These are phyloP conservation scores for Balanococcus diminutus DNA, from an alignment of 2,888 invertebrate genomes.

Conservation along the genomic window DNA sequence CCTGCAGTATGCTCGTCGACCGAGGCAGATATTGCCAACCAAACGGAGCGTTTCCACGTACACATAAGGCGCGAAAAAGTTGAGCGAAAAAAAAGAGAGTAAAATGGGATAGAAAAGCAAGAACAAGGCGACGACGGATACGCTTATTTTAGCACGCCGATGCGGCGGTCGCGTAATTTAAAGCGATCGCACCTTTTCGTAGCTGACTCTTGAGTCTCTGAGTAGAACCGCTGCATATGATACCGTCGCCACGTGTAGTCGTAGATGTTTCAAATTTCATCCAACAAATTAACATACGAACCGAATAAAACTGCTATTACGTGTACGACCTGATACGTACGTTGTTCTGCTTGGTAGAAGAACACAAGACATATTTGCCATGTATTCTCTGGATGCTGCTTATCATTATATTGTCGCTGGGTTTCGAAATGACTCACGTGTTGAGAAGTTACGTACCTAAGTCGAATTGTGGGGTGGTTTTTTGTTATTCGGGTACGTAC, in stretches of 20 bases:
- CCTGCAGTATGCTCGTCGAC: too few relatives aligned
- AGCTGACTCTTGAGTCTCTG: too few relatives aligned
- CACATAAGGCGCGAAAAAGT: neutral
- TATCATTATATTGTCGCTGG: neutral
- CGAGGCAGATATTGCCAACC: too few relatives aligned
- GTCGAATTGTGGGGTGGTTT: neutral
- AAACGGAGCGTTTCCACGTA: neutral
- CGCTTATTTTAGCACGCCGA: too few relatives aligned
- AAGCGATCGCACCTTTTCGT: neutral
- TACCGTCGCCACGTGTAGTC: too few relatives aligned
- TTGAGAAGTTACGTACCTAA: neutral
- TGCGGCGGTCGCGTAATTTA: neutral
- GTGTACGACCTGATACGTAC: neutral
- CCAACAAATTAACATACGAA: neutral
- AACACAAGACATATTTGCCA: neutral
- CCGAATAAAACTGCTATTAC: neutral
- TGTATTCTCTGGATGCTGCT: constrained; percentile 1
- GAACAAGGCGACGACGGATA: neutral
- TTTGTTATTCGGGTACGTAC: too few relatives aligned
- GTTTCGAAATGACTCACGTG: neutral
- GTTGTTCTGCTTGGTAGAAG: too few relatives aligned
- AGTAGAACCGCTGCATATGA: too few relatives aligned
- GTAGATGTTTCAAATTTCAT: neutral
- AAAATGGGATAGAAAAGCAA: too few relatives aligned
- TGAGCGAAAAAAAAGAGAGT: neutral